Evolutionary conservation across 53 echinoderm and acorn worm genomes (phyloP).

Genomic region (Paracentrotus lividus): DNA sequence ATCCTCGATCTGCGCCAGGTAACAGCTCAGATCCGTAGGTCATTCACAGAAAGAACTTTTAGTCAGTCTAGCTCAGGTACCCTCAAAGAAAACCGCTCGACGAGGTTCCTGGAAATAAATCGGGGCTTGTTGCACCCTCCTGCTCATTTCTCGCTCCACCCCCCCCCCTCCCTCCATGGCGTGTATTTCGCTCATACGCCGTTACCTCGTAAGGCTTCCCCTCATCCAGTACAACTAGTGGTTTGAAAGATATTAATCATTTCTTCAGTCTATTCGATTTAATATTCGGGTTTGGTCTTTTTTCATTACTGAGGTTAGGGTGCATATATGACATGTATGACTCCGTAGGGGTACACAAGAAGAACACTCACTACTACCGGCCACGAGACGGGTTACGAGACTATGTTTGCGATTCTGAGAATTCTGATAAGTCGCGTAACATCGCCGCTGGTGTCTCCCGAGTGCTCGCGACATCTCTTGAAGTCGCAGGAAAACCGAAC

Average conservation of each 20-base stretch:
- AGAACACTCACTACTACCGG: too few relatives aligned
- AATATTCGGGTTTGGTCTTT: background rate
- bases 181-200: background rate
- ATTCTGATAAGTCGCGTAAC: too few relatives aligned
- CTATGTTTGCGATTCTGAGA: too few relatives aligned
- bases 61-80: background rate
- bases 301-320: background rate
- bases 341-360: too few relatives aligned
- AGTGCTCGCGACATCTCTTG: too few relatives aligned
- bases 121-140: conserved; percentile 36
- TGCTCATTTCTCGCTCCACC: background rate
- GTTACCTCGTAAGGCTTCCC: background rate
- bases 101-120: conserved; percentile 49
- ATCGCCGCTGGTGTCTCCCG: too few relatives aligned
- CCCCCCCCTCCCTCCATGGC: background rate
- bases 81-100: conserved; percentile 26
- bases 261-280: background rate
- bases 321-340: background rate
- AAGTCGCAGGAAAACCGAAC: too few relatives aligned
- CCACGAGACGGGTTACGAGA: too few relatives aligned
- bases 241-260: conserved; percentile 38
- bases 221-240: background rate
- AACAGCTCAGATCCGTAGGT: background rate
- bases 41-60: too few relatives aligned
- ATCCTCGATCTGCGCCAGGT: too few relatives aligned